Evolutionary conservation across 2,113 vertebrate species (phyloP), one percentile per base, ranked within the genome.

Genomic region (Catharus minimus): DNA sequence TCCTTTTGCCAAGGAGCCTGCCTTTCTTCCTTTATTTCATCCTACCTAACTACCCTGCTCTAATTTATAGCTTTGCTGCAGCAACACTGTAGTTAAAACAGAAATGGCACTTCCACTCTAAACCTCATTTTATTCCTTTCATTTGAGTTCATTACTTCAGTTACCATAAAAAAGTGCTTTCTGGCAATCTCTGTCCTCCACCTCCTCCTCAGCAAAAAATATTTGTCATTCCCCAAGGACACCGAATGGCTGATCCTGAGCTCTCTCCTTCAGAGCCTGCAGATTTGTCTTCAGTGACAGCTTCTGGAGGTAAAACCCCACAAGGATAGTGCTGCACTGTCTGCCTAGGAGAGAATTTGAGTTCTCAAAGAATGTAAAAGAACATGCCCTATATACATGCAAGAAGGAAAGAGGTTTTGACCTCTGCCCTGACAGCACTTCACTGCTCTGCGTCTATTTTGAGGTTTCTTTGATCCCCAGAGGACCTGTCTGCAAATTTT

Each of bases 221-320:
- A 86, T 83, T 58, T 89, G 75, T 89, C 75, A 68, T 92, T 94
- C 61, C 65, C 79, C 91, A 93, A 95, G 89, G 94, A 93, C 84
- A 91, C 13, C 0, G 5, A 28, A 50, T 23, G 28, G 56, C 82
- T 89, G 71, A 77, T 87, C 65, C 57, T 74, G 9, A 27, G 43
- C 47, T 91, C 58, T 74, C 39, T 74, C 79, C 65, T 61, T 72
- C 75, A 79, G 2, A 85, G 83, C 41, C 74, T 55, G 52, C 41
- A 90, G 72, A 95, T 92, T 83, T 92, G 52, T 94, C 90, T 95
- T 92, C 15, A 1, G 10, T 72, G 82, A 95, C 85, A 86, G 72
- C 71, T 95, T 91, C 67, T 64, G 39, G 57, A 95, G 12, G 49
- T 46, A 93, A 86, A 93, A 73, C 28, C 27, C 68, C 38, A 68